Base-by-base conservation (phyloP, 2,113 vertebrate species). In the Gymnobelideus leadbeateri region DNA sequence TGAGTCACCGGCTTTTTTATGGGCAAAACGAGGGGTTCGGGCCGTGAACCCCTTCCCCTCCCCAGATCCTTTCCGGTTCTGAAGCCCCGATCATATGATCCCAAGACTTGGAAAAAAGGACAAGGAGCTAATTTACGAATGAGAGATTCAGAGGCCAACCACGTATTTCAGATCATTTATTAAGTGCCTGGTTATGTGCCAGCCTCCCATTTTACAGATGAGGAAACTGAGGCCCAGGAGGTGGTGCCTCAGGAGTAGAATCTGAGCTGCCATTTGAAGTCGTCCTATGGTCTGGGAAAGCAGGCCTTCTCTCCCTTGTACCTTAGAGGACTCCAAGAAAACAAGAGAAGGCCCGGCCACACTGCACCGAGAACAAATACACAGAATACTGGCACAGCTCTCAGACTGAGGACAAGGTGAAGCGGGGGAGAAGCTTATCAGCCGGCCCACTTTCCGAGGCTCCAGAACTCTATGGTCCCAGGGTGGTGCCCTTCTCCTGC, bases 311-410 rank as follows among this genome's bases (percentile, higher is more conserved):
- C 16, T 5, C 61, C 31, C 11, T 68, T 4, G 3, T 12, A 14
- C 28, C 57, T 6, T n/a, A 12, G 12, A 0, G 14, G 31, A n/a
- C 31, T n/a, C 61, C 61, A 77, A n/a, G 31, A 6, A 37, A 19
- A 37, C 61, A 5, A 19, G 37, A 11, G 14, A n/a, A 77, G 19
- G 14, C 14, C 31, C 1, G 5, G 37, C 14, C 16, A 6, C 61
- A 3, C 0, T 37, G 0, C 5, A 1, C n/a, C 12, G 37, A 3
- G 4, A n/a, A 68, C 31, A n/a, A 14, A 1, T 68, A 6, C 16
- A 61, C 16, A n/a, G 31, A n/a, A 16, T 6, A n/a, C 14, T 2
- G 61, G 37, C 31, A 37, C 0, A 16, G 3, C 61, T 1, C 1
- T 16, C 37, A 16, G 57, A 49, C 47, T 49, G 47, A 68, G 61